A percentile compares a stretch with the other conserved stretches of the same genome.
Evolutionary conservation across 1,140 invertebrate genomes (phyloP).

Genomic region (Drosophila miranda): DNA sequence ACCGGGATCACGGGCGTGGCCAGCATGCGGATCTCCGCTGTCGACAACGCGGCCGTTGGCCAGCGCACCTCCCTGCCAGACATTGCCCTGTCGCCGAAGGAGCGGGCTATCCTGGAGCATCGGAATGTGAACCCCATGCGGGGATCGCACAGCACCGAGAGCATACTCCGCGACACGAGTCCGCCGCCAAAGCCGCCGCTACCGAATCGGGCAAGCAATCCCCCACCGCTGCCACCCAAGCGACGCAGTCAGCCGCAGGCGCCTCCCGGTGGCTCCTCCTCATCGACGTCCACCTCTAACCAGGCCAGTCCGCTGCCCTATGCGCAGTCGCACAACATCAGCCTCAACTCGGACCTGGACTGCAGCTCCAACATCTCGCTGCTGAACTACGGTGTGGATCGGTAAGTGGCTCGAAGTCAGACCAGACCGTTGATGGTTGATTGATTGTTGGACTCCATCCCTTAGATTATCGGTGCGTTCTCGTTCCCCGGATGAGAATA

Average conservation of each 20-base stretch:
- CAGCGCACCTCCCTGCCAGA: conserved; percentile 86
- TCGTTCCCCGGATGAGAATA: conserved; percentile 87
- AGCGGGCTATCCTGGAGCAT: conserved; percentile 80
- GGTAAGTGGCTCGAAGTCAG: conserved; percentile 58
- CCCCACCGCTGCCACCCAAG: conserved; percentile 91
- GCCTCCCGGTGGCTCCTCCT: conserved; percentile 32
- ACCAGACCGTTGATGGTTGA: background rate
- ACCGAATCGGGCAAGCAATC: conserved; percentile 84
- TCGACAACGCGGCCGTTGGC: conserved; percentile 63
- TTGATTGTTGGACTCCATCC: too few species aligned
- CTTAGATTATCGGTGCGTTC: conserved; percentile 85
- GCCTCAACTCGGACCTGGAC: conserved; percentile 82
- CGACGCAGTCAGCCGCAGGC: conserved; percentile 83
- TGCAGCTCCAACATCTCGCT: conserved; percentile 83
- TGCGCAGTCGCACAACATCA: conserved; percentile 68
- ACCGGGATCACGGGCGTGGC: conserved; percentile 20
- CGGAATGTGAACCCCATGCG: conserved; percentile 84
- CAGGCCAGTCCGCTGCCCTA: conserved; percentile 70
- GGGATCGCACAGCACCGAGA: conserved; percentile 89
- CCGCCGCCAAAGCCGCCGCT: conserved; percentile 93
- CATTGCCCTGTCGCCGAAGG: conserved; percentile 90
- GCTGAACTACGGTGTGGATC: conserved; percentile 84
- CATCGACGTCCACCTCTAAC: conserved; percentile 49
- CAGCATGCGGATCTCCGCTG: conserved; percentile 46
- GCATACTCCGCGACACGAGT: conserved; percentile 84